Conservation (phyloP, 30 jellyfish, hydroid and myxozoan species). For the Clytia hemisphaerica region DNA sequence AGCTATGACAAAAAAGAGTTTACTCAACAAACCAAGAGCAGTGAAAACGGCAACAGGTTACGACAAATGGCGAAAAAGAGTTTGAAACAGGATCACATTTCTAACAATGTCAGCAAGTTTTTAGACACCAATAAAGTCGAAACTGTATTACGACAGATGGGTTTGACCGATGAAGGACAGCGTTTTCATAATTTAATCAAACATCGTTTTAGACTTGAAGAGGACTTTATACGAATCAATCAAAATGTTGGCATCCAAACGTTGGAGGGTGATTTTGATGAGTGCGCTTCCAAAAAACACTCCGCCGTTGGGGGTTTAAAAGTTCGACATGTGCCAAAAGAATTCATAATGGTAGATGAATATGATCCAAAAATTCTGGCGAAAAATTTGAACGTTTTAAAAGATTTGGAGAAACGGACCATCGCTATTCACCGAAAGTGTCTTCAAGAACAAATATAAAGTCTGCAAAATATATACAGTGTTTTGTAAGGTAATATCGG, state of each 20-base stretch:
- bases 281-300: neutral
- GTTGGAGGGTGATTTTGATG: conserved; percentile 4
- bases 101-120: no score
- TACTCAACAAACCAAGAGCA: no score
- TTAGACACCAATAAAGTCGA: no score
- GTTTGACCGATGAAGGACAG: neutral
- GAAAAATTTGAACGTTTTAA: neutral
- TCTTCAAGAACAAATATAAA: conserved; percentile 1
- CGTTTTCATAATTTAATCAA: neutral
- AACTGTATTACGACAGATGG: no score
- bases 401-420: neutral
- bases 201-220: neutral
- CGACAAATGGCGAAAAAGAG: no score
- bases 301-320: neutral
- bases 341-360: neutral
- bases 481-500: no score
- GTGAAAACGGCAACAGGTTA: no score
- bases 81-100: no score
- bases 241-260: neutral
- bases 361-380: neutral
- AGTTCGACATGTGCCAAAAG: neutral
- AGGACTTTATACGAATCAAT: neutral
- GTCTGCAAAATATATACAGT: no score
- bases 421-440: neutral
- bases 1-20: no score